phyloP scores from a whole-genome alignment of 2,113 vertebrate species.

The Oenanthe melanoleuca region DNA sequence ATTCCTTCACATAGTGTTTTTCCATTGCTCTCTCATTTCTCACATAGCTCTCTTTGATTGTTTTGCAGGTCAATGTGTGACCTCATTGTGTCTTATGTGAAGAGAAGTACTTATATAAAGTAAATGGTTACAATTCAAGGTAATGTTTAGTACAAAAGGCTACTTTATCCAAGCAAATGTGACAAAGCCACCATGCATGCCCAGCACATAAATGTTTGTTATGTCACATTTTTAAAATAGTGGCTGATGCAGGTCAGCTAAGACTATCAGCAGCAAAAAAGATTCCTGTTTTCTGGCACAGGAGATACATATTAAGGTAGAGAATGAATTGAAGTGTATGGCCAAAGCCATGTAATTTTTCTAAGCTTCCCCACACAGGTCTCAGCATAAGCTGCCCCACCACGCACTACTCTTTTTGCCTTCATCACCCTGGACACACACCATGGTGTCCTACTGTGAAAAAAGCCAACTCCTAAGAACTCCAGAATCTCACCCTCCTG shows the following conservation, averaged over 20 bases:
- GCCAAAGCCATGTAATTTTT: neutral
- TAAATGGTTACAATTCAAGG: neutral
- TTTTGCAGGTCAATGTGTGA: neutral
- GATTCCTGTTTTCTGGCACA: neutral
- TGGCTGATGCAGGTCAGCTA: neutral
- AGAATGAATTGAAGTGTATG: neutral
- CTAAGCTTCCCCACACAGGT: neutral
- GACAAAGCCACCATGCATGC: accelerated
- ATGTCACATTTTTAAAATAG: neutral
- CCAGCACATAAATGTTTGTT: neutral
- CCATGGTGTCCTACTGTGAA: neutral
- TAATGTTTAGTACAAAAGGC: neutral
- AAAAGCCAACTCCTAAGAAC: neutral
- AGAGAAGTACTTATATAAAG: neutral
- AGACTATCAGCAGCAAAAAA: neutral
- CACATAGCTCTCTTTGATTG: neutral
- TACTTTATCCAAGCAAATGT: neutral
- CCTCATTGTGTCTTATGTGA: neutral
- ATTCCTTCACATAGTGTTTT: neutral
- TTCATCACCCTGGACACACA: neutral
- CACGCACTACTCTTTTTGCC: accelerated
- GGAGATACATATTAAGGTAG: neutral
- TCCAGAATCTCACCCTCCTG: neutral
- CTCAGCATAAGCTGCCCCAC: neutral
- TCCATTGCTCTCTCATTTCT: no score